Evolutionary conservation across 2,888 invertebrate genomes (phyloP), one percentile per base, ranked within the genome.

Genomic region (Cyaniris semiargus): DNA sequence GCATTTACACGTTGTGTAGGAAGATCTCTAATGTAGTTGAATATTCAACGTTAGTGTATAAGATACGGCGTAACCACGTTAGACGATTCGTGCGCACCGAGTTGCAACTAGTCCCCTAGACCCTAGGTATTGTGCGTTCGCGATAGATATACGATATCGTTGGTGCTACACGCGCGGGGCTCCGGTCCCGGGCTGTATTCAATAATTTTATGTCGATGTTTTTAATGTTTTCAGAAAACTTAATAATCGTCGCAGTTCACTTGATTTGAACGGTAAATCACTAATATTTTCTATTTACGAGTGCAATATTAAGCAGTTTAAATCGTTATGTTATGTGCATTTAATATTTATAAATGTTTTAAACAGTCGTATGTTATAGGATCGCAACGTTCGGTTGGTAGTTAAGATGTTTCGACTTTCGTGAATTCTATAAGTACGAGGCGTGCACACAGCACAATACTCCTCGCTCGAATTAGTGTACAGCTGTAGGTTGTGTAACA

Each of bases 1-100:
- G n/a, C 34, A n/a, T 74, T 74, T 48, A 74, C 74, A 31, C 18
- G 53, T 53, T 21, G 13, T 44, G 15, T 74, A 48, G 1, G 27
- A 53, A 44, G 48, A 23, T 72, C 72, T 72, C 48, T 23, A 72
- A 48, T 72, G 23, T 48, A 72, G 72, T 72, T 44, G 72, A 48
- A 72, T 48, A 23, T 72, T 72, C 5, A 60, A 23, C 23, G 21
- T 21, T 60, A 60, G 4, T 10, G 4, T 60, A 5, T 60, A n/a
- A 21, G 60, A 21, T 60, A 60, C 58, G 58, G 10, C 21, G 60
- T 23, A 23, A n/a, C 23, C 60, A 3, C 60, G 60, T 23, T 21
- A 21, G 60, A 8, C 21, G 21, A 10, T 60, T 58, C n/a, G 21
- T 56, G n/a, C 53, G n/a, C 53, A 18, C 18, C 18, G 13, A 10